A percentile compares a stretch with the other conserved stretches of the same genome.
Conservation (phyloP, 2,888 invertebrate genomes). For the Venustoraphidia nigricollis region DNA sequence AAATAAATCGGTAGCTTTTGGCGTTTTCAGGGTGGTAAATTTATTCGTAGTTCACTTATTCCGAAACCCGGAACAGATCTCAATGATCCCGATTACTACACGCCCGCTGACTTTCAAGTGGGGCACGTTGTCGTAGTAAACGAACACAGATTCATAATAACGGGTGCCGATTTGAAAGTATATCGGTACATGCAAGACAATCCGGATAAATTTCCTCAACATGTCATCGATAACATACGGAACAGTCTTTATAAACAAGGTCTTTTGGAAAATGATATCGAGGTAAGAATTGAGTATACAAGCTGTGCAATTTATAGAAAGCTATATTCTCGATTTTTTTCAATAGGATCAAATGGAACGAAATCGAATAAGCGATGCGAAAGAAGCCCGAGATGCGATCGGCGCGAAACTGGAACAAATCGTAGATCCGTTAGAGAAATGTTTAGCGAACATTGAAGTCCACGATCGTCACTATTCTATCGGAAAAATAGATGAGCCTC, state of each 20-base stretch:
- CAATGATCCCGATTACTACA: slow-evolving; percentile 59
- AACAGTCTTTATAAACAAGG: slow-evolving; percentile 52
- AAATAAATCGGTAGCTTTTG: too few relatives aligned
- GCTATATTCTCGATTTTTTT: background rate
- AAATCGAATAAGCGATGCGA: slow-evolving; percentile 17
- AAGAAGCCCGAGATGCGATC: slow-evolving; percentile 20
- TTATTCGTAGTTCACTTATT: slow-evolving; percentile 48
- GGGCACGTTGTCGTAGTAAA: slow-evolving; percentile 58
- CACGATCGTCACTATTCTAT: slow-evolving; percentile 9
- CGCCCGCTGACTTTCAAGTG: slow-evolving; percentile 63
- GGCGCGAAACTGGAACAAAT: slow-evolving; percentile 14
- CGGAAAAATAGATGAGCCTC: background rate
- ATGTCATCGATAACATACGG: slow-evolving; percentile 48
- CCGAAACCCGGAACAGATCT: slow-evolving; percentile 52
- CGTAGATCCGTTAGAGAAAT: slow-evolving; percentile 22
- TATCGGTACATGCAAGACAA: slow-evolving; percentile 61
- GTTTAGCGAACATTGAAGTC: slow-evolving; percentile 18
- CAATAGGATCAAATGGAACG: slow-evolving; percentile 20
- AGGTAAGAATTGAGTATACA: slow-evolving; percentile 18
- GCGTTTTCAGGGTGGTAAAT: slow-evolving; percentile 45
- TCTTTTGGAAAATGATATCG: slow-evolving; percentile 40
- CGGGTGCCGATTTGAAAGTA: slow-evolving; percentile 61
- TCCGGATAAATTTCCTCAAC: slow-evolving; percentile 51
- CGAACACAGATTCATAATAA: slow-evolving; percentile 60
- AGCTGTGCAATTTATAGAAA: background rate